Percentiles rank a stretch among this genome's conserved stretches.
Conservation (phyloP, 2,797 vertebrate species). For the Pangasius krempfi region DNA sequence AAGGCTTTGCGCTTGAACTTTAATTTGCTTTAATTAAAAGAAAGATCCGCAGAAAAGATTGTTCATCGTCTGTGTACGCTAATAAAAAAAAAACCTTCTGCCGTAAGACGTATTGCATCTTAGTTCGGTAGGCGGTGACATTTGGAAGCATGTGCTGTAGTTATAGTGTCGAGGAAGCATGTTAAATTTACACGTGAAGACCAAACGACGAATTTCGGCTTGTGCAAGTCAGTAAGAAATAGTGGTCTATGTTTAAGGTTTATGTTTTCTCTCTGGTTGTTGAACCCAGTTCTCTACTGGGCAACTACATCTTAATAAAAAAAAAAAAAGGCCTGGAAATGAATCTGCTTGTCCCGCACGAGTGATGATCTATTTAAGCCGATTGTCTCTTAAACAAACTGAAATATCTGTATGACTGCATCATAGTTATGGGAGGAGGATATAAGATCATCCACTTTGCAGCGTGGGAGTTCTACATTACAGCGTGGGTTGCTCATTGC, state of each 20-base stretch:
- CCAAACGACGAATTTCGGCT: too few relatives aligned
- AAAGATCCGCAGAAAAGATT: not conserved
- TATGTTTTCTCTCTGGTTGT: not conserved
- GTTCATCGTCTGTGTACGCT: not conserved
- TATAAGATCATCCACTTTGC: slow-evolving; percentile 3
- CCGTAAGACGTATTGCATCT: not conserved
- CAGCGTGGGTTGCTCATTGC: slow-evolving; percentile 6
- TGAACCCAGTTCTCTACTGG: not conserved
- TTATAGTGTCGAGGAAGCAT: not conserved
- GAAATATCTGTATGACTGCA: not conserved
- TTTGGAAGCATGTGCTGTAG: not conserved
- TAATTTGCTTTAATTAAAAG: not conserved
- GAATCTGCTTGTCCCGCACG: not conserved
- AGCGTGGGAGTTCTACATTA: slow-evolving; percentile 6
- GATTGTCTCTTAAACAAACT: not conserved
- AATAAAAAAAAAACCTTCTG: not conserved
- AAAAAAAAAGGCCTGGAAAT: not conserved
- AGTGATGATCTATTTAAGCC: not conserved
- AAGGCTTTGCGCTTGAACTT: not conserved
- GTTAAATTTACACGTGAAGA: not conserved
- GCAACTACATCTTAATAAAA: not conserved
- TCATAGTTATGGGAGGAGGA: not conserved
- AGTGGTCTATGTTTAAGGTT: not conserved
- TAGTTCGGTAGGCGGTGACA: not conserved
- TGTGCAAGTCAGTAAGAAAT: not conserved